Evolutionary conservation across 2,113 vertebrate species (phyloP).

Genomic region (Pycnonotus jocosus): DNA sequence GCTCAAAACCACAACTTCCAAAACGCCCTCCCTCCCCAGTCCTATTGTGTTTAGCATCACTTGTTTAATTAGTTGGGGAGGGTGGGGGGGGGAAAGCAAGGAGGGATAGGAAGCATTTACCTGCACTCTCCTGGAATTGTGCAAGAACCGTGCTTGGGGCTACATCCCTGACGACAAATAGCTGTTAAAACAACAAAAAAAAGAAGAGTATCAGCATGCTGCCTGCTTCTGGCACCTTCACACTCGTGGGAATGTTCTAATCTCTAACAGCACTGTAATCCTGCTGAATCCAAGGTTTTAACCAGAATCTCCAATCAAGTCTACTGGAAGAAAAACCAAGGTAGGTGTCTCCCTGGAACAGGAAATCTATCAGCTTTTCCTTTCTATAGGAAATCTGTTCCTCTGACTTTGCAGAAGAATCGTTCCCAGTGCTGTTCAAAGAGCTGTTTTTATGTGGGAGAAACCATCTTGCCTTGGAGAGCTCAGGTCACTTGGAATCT

Average conservation of each 20-base stretch:
- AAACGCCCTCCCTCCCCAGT: background rate
- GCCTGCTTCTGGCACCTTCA: background rate
- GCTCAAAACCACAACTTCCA: constrained; percentile 15
- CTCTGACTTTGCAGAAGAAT: background rate
- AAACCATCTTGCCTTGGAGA: background rate
- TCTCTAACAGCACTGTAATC: constrained; percentile 51
- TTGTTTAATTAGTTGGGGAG: background rate
- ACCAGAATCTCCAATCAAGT: constrained; percentile 19
- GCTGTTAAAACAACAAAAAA: constrained; percentile 72
- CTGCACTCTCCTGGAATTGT: constrained; percentile 93
- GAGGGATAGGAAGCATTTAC: constrained; percentile 71
- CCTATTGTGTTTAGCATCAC: background rate
- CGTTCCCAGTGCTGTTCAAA: fast-evolving
- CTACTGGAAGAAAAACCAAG: constrained; percentile 35
- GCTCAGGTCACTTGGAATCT: background rate
- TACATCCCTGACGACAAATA: constrained; percentile 97
- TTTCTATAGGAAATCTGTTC: background rate
- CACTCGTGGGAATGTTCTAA: constrained; percentile 57
- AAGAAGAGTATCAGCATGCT: background rate
- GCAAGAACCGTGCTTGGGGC: constrained; percentile 91
- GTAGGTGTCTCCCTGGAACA: background rate
- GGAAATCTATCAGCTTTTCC: background rate
- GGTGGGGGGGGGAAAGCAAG: background rate
- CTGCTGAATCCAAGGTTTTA: constrained; percentile 63
- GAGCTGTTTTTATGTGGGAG: background rate